Base-by-base conservation (phyloP, 1,140 invertebrate genomes). In the Drosophila athabasca region DNA sequence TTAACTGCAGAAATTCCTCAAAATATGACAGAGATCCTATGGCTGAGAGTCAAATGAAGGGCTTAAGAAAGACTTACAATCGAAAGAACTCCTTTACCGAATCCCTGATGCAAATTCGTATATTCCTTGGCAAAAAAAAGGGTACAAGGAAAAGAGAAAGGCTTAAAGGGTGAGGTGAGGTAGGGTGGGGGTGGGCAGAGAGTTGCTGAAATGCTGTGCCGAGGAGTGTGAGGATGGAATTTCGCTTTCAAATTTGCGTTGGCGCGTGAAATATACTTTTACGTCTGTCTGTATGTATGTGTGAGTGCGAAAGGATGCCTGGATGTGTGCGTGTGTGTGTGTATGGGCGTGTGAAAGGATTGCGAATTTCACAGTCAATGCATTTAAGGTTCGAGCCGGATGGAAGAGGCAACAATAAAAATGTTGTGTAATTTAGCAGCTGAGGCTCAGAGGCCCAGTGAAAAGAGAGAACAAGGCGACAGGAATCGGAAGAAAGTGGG, bases 161-260 rank as follows among this genome's bases (percentile, higher is more conserved):
- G 29, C 22, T 13, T 45, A 57, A 35, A 19, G 13, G 43, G 43
- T 22, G 15, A 19, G 17, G 17, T 19, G 17, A 19, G 11, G 17
- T 13, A 7, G 46, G 43, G 35, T 22, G 19, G 26, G n/a, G 48
- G 2, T 19, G 17, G 17, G 17, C 17, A 19, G 1, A 43, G 44
- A 59, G 62, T 39, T 29, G 46, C 11, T 35, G 9, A 22, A 15
- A 39, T 13, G 29, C 31, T 29, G 26, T 29, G 3, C 6, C 3
- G 17, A 9, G 50, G 13, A 26, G 11, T 35, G 59, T 41, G 62
- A 74, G 57, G 76, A 68, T 51, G 83, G 79, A 82, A 88, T 88
- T 87, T 87, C 82, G 68, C 81, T 85, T 85, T 87, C 78, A 60
- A 81, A 81, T 85, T 70, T 85, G 78, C 78, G 65, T 81, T 85